Conservation (phyloP, 2,113 vertebrate genomes). For the Hipposideros armiger region DNA sequence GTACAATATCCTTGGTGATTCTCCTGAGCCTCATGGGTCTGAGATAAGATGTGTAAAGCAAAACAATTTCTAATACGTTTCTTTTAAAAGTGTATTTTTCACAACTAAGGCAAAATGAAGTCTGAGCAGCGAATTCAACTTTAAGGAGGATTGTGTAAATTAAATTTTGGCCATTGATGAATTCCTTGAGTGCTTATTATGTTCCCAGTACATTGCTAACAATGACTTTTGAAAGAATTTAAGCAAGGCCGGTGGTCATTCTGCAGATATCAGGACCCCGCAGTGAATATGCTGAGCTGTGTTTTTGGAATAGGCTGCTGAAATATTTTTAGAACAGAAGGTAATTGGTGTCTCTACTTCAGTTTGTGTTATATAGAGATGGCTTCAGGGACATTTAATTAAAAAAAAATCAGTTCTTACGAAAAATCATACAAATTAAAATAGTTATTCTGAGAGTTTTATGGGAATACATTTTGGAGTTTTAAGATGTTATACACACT, state of each 20-base stretch:
- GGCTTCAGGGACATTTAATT: not conserved
- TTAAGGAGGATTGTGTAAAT: constrained; percentile 22
- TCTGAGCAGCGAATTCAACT: constrained; percentile 20
- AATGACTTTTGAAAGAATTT: constrained; percentile 49
- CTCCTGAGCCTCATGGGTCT: not conserved
- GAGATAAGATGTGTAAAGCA: not conserved
- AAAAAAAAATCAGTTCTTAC: constrained; percentile 29
- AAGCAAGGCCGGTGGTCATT: not conserved
- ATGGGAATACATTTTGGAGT: not conserved
- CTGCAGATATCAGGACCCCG: not conserved
- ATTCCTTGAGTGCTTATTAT: constrained; percentile 30
- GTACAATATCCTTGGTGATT: not conserved
- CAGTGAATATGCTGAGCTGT: not conserved
- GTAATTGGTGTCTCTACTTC: not conserved
- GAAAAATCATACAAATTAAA: constrained; percentile 4
- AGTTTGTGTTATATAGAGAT: not conserved
- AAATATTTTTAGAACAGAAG: constrained; percentile 43
- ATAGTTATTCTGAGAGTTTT: not conserved
- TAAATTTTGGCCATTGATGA: not conserved
- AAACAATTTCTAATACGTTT: not conserved
- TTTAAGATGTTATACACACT: not conserved
- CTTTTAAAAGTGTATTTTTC: constrained; percentile 45
- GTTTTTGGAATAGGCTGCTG: not conserved
- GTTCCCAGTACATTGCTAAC: not conserved
- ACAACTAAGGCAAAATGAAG: not conserved